Evolutionary conservation across 2,797 vertebrate species (phyloP).

Genomic region (Bucorvus abyssinicus): DNA sequence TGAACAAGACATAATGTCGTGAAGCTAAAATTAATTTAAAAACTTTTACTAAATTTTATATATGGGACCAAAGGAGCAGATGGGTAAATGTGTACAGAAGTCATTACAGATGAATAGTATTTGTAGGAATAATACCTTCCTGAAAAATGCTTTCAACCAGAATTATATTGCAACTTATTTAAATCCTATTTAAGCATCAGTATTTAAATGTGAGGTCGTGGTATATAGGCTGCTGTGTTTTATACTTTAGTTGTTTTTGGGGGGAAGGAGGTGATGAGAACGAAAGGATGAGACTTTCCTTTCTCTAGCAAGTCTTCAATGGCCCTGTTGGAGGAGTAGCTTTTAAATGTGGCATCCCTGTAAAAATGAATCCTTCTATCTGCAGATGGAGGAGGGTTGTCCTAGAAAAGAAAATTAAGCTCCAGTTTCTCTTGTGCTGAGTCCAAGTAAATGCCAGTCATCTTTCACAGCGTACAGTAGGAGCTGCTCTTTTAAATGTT

Average conservation of each 20-base stretch:
- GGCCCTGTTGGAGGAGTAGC: constrained; percentile 23
- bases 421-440: constrained; percentile 1
- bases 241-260: background rate
- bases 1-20: background rate
- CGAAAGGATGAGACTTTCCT: background rate
- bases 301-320: constrained; percentile 27
- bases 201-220: background rate
- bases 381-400: constrained; percentile 43
- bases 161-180: background rate
- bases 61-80: background rate
- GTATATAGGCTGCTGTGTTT: background rate
- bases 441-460: constrained; percentile 47
- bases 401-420: constrained; percentile 44
- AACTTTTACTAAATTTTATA: background rate
- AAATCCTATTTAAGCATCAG: background rate
- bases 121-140: background rate
- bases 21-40: background rate
- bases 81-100: background rate
- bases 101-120: background rate
- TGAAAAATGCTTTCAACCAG: background rate
- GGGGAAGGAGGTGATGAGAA: background rate
- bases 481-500: constrained; percentile 30
- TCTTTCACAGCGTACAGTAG: constrained; percentile 2
- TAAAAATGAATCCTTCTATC: background rate
- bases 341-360: constrained; percentile 14